Evolutionary conservation across 2,113 vertebrate genomes (phyloP), one percentile per base, ranked within the genome.

Genomic region (Promerops cafer): DNA sequence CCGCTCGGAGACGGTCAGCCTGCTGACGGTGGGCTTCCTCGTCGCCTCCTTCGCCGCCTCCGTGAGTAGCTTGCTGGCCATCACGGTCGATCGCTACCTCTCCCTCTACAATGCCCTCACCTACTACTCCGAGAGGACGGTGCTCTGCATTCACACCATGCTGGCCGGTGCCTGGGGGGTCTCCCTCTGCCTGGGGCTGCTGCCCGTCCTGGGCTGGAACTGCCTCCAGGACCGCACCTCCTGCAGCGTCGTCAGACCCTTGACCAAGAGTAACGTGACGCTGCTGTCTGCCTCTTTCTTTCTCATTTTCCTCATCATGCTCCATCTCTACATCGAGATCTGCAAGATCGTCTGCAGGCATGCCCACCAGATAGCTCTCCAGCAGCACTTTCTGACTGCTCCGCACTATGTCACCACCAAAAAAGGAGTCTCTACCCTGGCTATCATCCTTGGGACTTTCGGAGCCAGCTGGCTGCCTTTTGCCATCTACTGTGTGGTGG

Each of bases 381-480:
- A 99, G 97, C 99, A 99, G 91, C 99, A 99, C 97, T 99, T 99
- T 93, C 98, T 99, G 74, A 98, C 99, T 77, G 98, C 99, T 0
- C 99, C 99, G 0, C 99, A 99, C 95, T 99, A 99, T 1, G 98
- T 99, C 1, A 98, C 99, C 96, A 99, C 99, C 63, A 99, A 99
- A 96, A 99, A 99, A 65, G 99, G 99, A 6, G 98, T 99, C 78
- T 99, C 99, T 24, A 99, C 99, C 24, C 97, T 99, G 28, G 99
- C 99, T 60, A 99, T 99, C 84, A 99, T 99, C 94, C 97, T 99
- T 14, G 99, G 99, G 84, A 99, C 99, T 19, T 99, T 99, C 23
- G 99, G 99, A 3, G 98, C 99, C 90, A 99, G 99, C 97, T 99
- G 99, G 99, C 98, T 99, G 77, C 99, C 99, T 52, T 99, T 99